Evolutionary conservation across 2,888 invertebrate species (phyloP), one percentile per base, ranked within the genome.

Genomic region (Lycaena phlaeas): DNA sequence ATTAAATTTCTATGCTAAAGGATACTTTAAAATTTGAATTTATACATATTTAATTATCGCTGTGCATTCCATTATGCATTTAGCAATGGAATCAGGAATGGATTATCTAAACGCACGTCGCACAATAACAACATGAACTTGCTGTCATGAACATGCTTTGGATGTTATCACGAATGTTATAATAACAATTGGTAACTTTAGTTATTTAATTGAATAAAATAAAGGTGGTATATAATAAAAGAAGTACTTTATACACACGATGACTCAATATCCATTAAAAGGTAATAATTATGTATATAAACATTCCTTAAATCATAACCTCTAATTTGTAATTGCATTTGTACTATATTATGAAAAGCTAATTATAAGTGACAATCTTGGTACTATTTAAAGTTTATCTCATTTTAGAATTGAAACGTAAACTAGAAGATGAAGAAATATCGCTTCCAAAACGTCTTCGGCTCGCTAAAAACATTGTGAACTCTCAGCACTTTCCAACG

Each of bases 381-480:
- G n/a, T n/a, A n/a, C n/a, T n/a, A n/a, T n/a, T n/a, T n/a, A n/a
- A n/a, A n/a, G n/a, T n/a, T n/a, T n/a, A n/a, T n/a, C n/a, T n/a
- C n/a, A n/a, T 75, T 72, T 25, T 60, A 87, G 87, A 84, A 56
- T 52, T 87, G 28, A 84, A 86, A 51, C 72, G 79, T 1, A 68
- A 77, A 1, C 54, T 87, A 3, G 70, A 78, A 0, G 69, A 82
- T 45, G 64, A 66, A 0, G 54, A 62, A 2, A 77, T 72, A 40
- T 76, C 86, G 0, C 43, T 87, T 4, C 54, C 82, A 0, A 88
- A 88, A 53, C 70, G 87, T 4, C 61, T 87, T 1, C 84, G 86
- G 48, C 62, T 87, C 0, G 87, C 87, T 0, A 85, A 79, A 51
- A 87, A 87, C 61, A 70, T 82, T 1, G 75, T 87, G 2, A 61